Percentiles rank a stretch among this genome's conserved stretches.
phyloP scores from a whole-genome alignment of 1,140 invertebrate species.

The Scaptomyza pallida region DNA sequence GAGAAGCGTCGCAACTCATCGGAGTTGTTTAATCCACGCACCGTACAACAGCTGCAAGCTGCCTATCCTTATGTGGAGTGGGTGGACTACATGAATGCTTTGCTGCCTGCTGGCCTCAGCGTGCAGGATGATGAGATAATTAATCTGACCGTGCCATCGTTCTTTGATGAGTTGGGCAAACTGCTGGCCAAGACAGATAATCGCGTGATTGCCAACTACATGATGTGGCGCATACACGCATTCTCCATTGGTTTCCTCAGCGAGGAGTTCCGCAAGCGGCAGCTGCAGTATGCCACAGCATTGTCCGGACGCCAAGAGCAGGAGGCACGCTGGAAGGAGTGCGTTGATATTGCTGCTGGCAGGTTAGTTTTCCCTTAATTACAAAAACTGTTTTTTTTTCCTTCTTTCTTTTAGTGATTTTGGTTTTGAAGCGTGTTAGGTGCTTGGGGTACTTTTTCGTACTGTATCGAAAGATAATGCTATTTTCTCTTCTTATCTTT shows the following conservation, averaged over 20 bases:
- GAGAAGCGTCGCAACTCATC: constrained; percentile 96
- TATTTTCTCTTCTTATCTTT: constrained; percentile 26
- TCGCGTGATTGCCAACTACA: constrained; percentile 89
- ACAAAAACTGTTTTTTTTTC: background rate
- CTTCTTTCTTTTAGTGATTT: background rate
- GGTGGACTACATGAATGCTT: constrained; percentile 90
- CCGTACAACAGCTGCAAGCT: constrained; percentile 89
- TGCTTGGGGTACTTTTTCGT: background rate
- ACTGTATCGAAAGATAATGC: constrained; percentile 1
- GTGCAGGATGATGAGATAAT: constrained; percentile 90
- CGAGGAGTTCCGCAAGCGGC: constrained; percentile 88
- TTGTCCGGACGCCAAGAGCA: constrained; percentile 90
- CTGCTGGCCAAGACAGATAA: constrained; percentile 85
- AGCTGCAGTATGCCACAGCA: constrained; percentile 89
- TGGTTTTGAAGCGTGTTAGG: constrained; percentile 6
- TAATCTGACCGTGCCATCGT: constrained; percentile 92
- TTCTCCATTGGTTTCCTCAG: constrained; percentile 91
- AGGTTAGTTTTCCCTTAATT: constrained; percentile 85
- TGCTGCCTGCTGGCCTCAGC: constrained; percentile 87
- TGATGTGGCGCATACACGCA: constrained; percentile 91
- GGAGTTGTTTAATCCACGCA: constrained; percentile 96
- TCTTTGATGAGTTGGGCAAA: constrained; percentile 88
- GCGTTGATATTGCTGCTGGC: constrained; percentile 89
- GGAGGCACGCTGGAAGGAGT: constrained; percentile 94
- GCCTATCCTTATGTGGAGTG: constrained; percentile 87